Percentiles rank a stretch among this genome's conserved stretches.
Evolutionary conservation across 2,797 vertebrate species (phyloP).

Genomic region (Muscicapa striata): DNA sequence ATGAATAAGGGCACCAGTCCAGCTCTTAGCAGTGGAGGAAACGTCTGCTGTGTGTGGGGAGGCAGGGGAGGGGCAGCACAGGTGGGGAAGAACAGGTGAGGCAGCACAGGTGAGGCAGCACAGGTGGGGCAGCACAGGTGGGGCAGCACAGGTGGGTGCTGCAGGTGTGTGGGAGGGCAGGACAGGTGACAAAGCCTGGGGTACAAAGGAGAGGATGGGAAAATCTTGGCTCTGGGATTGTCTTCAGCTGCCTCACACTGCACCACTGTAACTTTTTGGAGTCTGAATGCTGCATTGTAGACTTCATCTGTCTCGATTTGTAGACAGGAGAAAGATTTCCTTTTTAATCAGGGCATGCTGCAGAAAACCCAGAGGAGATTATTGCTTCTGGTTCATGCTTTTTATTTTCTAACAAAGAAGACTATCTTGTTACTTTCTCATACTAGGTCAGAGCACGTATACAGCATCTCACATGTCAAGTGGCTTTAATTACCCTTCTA

Average conservation of each 20-base stretch:
- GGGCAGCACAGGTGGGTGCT: background rate
- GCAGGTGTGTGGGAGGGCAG: background rate
- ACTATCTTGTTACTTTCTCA: background rate
- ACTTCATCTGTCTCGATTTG: background rate
- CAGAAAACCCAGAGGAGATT: slow-evolving; percentile 28
- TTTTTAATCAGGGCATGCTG: slow-evolving; percentile 3
- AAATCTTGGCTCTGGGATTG: background rate
- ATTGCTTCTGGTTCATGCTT: background rate
- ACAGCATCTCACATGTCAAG: background rate
- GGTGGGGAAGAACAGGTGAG: background rate
- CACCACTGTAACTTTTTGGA: background rate
- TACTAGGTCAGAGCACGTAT: background rate
- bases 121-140: fast-evolving
- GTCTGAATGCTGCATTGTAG: background rate
- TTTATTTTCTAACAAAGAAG: slow-evolving; percentile 8
- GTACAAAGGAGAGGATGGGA: background rate
- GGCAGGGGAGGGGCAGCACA: background rate
- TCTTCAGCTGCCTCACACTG: background rate
- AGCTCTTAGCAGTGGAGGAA: background rate
- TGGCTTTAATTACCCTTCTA: slow-evolving; percentile 14
- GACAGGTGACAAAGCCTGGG: background rate
- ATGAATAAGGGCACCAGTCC: background rate
- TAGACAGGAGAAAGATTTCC: slow-evolving; percentile 1
- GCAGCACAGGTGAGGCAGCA: background rate
- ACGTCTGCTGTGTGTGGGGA: fast-evolving